Evolutionary conservation across 2,797 vertebrate genomes (phyloP), one percentile per base, ranked within the genome.

Genomic region (Glossophaga mutica): DNA sequence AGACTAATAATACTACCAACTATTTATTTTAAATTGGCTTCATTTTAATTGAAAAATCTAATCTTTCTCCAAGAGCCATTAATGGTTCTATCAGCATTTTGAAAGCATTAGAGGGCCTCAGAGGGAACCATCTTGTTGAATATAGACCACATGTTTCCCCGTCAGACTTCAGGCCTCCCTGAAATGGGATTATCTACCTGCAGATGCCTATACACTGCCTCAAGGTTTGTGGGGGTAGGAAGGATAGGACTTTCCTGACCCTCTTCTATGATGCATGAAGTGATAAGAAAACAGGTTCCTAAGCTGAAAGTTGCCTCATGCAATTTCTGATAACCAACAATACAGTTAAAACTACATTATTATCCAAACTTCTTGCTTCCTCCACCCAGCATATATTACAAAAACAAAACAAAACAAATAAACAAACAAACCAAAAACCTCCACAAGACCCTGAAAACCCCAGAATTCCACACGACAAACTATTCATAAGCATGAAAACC

Each of bases 41-140:
- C 94, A 96, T 95, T 98, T 98, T 98, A 98, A 98, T 98, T 98
- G 93, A 98, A 98, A n/a, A 95, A 90, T 96, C 94, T 98, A 97
- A 97, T 98, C 98, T 97, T 98, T 97, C 93, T 98, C 96, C 94
- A 87, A 88, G 76, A 98, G 93, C 93, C 97, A 98, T 97, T 98
- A 98, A 98, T 98, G 97, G 96, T 87, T 98, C 95, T 94, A 98
- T 98, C 94, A 91, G 78, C 97, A 97, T 98, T 98, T 98, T 98
- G 98, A 98, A 98, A 98, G 93, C 96, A 98, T 98, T 98, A 98
- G 62, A 18, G 34, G 90, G 32, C 83, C 94, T 94, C 95, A 90
- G 71, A 96, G 34, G 68, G 95, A 98, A 97, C 12, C 44, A 95
- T 97, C 97, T 94, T 84, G 81, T 88, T 96, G 86, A 96, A 98